Base-by-base conservation (phyloP, 2,113 vertebrate species). In the Leptocoma aspasia region DNA sequence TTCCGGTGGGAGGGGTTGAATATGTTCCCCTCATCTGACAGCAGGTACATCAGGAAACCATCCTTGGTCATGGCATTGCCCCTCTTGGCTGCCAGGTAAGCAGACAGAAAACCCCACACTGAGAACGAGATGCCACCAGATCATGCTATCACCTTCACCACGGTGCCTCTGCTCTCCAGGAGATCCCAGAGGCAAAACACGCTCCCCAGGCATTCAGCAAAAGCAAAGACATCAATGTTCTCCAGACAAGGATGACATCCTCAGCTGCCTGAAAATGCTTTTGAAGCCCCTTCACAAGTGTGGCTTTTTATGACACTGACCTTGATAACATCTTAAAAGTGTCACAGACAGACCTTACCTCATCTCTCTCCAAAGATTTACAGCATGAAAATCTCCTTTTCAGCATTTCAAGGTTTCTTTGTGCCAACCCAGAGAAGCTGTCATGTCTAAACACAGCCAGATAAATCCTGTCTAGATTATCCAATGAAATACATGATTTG, bases 21-120 rank as follows among this genome's bases (percentile, higher is more conserved):
- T 73, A 99, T 97, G 30, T 95, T 98, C 45, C 98, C 98, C 0
- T 99, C 99, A 1, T 98, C 98, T 0, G 98, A 98, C 19, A 98
- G 97, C 89, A 99, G 94, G 97, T 99, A 99, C 97, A 98, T 98
- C 96, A 99, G 97, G 95, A 99, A 99, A 45, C 99, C 99, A 8
- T 99, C 99, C 97, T 99, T 99, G 94, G 98, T 99, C 98, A 99
- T 98, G 61, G 96, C 78, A 0, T 96, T 97, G 37, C 97, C 97
- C 28, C 97, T 94, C 96, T 98, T 99, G 61, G 98, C 99, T 99
- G 97, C 18, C 85, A 65, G 57, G 91, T 5, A 91, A 83, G 93
- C 1, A 94, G 54, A 95, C 15, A 95, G 65, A 96, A 92, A 90
- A 71, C 0, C 26, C 57, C 65, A 60, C 6, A 3, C 5, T 90